phyloP scores from a whole-genome alignment of 2,888 invertebrate genomes.

The Spilosoma lubricipeda region DNA sequence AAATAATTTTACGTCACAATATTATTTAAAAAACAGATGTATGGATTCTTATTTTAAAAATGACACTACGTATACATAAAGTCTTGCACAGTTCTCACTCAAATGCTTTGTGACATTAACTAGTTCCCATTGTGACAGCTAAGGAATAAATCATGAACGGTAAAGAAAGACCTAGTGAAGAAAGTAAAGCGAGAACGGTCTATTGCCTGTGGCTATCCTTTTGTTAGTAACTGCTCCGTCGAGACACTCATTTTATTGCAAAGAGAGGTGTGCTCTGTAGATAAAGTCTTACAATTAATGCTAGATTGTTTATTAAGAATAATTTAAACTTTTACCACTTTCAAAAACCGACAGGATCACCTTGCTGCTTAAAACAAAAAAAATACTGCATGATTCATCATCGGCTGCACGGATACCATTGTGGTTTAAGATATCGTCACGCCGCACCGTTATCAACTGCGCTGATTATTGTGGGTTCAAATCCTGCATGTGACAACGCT shows the following conservation, averaged over 20 bases:
- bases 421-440: no score
- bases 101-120: conserved; percentile 41
- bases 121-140: conserved; percentile 40
- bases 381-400: not conserved
- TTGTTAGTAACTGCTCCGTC: conserved; percentile 12
- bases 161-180: conserved; percentile 38
- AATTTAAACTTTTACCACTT: not conserved
- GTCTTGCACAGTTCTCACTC: conserved; percentile 47
- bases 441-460: no score
- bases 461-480: no score
- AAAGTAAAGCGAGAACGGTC: conserved; percentile 32
- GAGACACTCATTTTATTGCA: conserved; percentile 24
- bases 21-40: not conserved
- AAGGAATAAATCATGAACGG: conserved; percentile 50
- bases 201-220: conserved; percentile 38
- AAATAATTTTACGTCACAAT: no score
- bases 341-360: not conserved
- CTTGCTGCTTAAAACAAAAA: not conserved
- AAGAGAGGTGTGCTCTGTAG: conserved; percentile 1
- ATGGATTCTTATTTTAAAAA: not conserved
- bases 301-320: not conserved
- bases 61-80: no score
- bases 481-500: no score
- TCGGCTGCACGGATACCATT: not conserved
- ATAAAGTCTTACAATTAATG: not conserved